Conservation (phyloP, 2,113 vertebrate species). For the Loxodonta africana region DNA sequence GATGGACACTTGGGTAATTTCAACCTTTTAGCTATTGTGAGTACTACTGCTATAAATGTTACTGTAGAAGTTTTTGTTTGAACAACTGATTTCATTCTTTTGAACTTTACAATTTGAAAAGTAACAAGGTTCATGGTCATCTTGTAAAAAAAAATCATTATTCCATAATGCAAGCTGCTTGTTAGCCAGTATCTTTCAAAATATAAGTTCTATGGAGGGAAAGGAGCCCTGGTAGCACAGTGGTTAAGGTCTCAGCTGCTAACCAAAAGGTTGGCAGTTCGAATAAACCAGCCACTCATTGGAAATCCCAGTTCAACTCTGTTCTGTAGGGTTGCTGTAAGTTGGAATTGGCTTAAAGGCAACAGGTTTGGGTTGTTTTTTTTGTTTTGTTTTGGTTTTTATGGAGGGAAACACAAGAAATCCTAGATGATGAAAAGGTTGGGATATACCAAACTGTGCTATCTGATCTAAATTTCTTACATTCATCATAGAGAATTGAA, state of each 20-base stretch:
- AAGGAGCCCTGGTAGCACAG: background rate
- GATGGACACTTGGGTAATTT: background rate
- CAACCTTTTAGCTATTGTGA: no score
- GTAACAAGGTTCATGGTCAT: background rate
- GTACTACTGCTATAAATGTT: no score
- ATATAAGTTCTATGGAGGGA: slow-evolving; percentile 20
- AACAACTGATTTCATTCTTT: background rate
- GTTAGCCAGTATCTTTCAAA: slow-evolving; percentile 33
- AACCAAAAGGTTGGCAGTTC: no score
- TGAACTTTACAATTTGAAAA: slow-evolving; percentile 31
- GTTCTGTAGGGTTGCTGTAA: no score
- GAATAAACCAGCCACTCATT: no score
- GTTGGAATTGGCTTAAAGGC: no score
- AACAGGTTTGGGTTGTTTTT: no score
- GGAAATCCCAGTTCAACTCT: no score
- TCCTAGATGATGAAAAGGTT: background rate
- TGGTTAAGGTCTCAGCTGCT: no score
- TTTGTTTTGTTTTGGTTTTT: background rate
- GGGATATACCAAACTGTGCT: background rate
- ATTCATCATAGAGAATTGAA: background rate
- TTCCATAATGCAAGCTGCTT: background rate
- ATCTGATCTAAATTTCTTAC: background rate
- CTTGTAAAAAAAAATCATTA: slow-evolving; percentile 26
- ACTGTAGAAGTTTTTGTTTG: no score
- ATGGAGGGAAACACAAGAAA: slow-evolving; percentile 23